Evolutionary conservation across 2,113 vertebrate species (phyloP), one percentile per base, ranked within the genome.

Genomic region (Heterotilapia buettikoferi): DNA sequence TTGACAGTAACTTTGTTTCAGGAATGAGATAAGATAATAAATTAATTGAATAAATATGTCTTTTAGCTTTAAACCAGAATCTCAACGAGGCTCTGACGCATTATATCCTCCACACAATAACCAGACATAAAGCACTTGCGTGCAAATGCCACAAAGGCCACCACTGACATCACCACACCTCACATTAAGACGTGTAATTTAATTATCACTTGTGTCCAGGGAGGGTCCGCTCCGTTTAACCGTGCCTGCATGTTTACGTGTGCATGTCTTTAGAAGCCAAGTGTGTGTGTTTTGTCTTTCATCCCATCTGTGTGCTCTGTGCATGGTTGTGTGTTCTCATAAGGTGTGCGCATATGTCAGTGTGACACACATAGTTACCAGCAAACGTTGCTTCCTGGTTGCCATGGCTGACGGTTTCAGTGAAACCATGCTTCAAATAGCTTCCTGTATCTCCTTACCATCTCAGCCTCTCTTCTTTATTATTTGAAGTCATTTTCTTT

Each of bases 371-470:
- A 57, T 43, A 53, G 90, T 59, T 83, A 66, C 50, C 3, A 79
- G 76, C 61, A 33, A 89, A 86, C 82, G 66, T 53, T 2, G 9
- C 82, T 29, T 80, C n/a, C 76, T 76, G 84, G 94, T 95, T 93
- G 89, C 93, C 83, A 90, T 63, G 88, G 84, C 82, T 45, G 10
- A 71, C 1, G 1, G 84, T 71, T 86, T 84, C 68, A 86, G 88
- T 87, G 87, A 86, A 89, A 38, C 53, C 4, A 2, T 16, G 47
- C 85, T 83, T 84, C 80, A 26, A 84, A 82, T 57, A 54, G 79
- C 89, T 91, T 90, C 89, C 92, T 93, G 47, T 57, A 57, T 89
- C 90, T 88, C 82, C 57, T 90, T n/a, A 84, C 66, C 33, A 80
- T 88, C 88, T 29, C 68, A 14, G 38, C 29, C 71, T 76, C 24